phyloP scores from a whole-genome alignment of 2,797 vertebrate species.

The Pipistrellus pygmaeus region DNA sequence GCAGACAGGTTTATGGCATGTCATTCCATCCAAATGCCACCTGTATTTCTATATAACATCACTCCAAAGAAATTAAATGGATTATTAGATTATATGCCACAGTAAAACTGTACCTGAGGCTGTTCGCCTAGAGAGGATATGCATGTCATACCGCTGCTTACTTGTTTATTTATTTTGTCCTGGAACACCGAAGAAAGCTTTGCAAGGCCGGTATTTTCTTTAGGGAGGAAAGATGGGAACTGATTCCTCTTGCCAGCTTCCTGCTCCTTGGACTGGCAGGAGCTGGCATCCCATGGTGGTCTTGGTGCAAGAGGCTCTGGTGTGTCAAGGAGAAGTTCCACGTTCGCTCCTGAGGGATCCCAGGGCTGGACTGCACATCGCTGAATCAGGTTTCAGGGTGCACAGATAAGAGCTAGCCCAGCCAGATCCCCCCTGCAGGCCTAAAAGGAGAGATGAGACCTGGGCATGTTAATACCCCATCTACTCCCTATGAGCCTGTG shows the following conservation, averaged over 20 bases:
- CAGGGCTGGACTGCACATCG: background rate
- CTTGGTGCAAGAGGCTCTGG: background rate
- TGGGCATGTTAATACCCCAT: background rate
- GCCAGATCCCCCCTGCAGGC: background rate
- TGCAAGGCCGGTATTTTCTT: conserved; percentile 28
- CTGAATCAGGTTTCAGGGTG: background rate
- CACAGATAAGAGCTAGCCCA: background rate
- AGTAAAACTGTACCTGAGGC: conserved; percentile 62
- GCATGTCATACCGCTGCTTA: background rate
- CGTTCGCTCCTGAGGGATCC: background rate
- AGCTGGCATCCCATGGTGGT: background rate
- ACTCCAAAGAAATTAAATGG: conserved; percentile 81
- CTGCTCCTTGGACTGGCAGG: conserved; percentile 75
- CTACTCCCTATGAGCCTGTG: background rate
- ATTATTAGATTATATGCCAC: conserved; percentile 78
- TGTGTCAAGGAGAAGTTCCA: background rate
- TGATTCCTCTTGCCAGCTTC: conserved; percentile 44
- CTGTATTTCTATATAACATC: conserved; percentile 74
- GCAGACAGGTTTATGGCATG: conserved; percentile 80
- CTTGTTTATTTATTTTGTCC: background rate
- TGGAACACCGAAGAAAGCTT: background rate
- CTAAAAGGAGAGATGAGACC: background rate
- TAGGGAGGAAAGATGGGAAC: background rate
- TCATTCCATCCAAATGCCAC: conserved; percentile 80
- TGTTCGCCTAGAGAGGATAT: conserved; percentile 51